A percentile compares a stretch with the other conserved stretches of the same genome.
Evolutionary conservation across 1,140 invertebrate genomes (phyloP).

Genomic region (Diprion similis): DNA sequence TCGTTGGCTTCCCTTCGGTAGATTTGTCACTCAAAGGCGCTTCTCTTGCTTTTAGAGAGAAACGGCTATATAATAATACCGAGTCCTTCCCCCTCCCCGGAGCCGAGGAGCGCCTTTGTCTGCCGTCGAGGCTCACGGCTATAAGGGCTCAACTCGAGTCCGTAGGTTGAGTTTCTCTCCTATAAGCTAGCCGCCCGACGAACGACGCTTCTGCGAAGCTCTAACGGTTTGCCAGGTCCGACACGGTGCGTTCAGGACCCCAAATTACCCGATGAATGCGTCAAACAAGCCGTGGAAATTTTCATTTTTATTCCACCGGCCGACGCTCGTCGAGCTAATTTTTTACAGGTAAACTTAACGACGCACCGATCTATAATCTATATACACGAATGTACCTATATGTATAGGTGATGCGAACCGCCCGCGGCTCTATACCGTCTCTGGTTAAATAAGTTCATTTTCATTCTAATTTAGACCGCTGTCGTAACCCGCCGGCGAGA

Average conservation of each 20-base stretch:
- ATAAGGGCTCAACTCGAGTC: conserved; percentile 27
- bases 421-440: no score
- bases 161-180: not conserved
- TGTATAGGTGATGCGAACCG: no score
- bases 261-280: no score
- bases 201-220: conserved; percentile 23
- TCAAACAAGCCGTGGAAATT: conserved; percentile 9
- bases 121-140: conserved; percentile 18
- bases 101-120: conserved; percentile 29
- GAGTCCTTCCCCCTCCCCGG: conserved; percentile 19
- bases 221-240: conserved; percentile 34
- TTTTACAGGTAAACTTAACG: no score
- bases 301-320: not conserved
- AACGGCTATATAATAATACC: conserved; percentile 4
- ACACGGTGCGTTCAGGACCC: conserved; percentile 26
- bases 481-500: not conserved
- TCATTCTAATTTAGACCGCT: no score
- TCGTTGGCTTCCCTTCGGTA: no score
- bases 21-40: not conserved
- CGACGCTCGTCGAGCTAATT: no score
- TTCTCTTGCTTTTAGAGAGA: not conserved
- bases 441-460: no score
- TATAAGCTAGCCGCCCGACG: not conserved
- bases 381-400: no score
- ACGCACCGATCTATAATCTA: no score